Evolutionary conservation across 2,797 vertebrate genomes (phyloP), one percentile per base, ranked within the genome.

Genomic region (Somateria mollissima): DNA sequence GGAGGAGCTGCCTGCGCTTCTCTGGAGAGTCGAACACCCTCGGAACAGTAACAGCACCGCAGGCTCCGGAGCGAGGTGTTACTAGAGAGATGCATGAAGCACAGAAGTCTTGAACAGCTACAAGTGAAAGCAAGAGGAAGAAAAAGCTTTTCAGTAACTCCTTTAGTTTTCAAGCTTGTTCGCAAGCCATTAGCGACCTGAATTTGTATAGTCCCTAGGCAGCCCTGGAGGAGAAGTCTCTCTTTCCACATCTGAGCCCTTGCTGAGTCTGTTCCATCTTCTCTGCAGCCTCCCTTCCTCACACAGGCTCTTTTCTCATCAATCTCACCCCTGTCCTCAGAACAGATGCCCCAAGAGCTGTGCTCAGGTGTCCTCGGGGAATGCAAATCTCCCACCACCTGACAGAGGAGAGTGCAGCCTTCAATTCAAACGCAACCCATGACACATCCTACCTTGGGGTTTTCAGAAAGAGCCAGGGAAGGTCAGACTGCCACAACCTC

Each of bases 51-150:
- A 45, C 80, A 94, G 41, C 75, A 39, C 69, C 21, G 72, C 30
- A 10, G 89, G 43, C 34, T 65, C 58, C 66, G 37, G 49, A 75
- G 70, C 56, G 51, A 4, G 0, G 2, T 11, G 53, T n/a, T 66
- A 78, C 18, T 49, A 88, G 19, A 39, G 74, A 92, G 72, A 91
- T 8, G 81, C n/a, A 72, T 45, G 58, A 66, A 85, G 27, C 37
- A 72, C 4, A 5, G 13, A 37, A 75, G 10, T 69, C 1, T 1
- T 49, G 32, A 84, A 57, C 2, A 69, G 30, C 13, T 13, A 34
- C 24, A 84, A 73, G 30, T 76, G 87, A 89, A 89, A 90, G 39
- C 20, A 89, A 78, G 32, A 70, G 15, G 25, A 87, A 69, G 17
- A 81, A 18, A 75, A 89, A n/a, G 54, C 62, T 75, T 61, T 28